A percentile compares a stretch with the other conserved stretches of the same genome.
Conservation (phyloP, 1,140 invertebrate species). For the Arctopsyche grandis region DNA sequence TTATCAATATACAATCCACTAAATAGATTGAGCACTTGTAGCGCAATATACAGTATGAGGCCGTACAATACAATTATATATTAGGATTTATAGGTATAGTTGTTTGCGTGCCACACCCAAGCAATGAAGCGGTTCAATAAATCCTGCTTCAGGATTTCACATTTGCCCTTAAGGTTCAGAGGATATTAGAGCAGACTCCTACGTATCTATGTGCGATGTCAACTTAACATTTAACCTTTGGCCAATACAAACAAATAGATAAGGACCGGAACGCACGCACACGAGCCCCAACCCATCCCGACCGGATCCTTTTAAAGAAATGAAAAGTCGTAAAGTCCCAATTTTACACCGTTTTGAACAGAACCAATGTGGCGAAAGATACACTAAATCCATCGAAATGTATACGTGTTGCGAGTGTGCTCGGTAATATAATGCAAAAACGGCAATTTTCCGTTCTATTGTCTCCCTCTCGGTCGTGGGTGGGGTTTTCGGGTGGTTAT, state of each 20-base stretch:
- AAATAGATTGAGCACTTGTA: too few relatives aligned
- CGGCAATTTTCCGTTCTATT: conserved; percentile 35
- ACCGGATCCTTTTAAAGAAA: conserved; percentile 40
- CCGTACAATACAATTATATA: too few relatives aligned
- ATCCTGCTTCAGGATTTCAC: background rate
- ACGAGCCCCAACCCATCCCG: background rate
- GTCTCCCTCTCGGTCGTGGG: background rate
- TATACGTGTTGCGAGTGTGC: background rate
- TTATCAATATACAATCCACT: too few relatives aligned
- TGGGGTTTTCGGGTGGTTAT: background rate
- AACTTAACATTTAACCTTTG: conserved; percentile 40
- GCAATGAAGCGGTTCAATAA: conserved; percentile 23
- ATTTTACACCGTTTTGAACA: conserved; percentile 27
- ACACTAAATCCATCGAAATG: background rate
- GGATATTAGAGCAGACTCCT: background rate
- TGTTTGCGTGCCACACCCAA: too few relatives aligned
- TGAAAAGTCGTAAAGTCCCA: conserved; percentile 39
- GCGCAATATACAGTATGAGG: too few relatives aligned
- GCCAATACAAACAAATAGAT: conserved; percentile 37
- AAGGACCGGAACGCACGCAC: background rate
- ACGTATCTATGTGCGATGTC: background rate
- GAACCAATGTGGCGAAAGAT: background rate
- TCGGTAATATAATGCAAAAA: conserved; percentile 11
- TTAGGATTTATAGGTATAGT: too few relatives aligned
- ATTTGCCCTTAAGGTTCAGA: background rate